Evolutionary conservation across 2,888 invertebrate species (phyloP), one percentile per base, ranked within the genome.

Genomic region (Cryptophagus acutangulus): DNA sequence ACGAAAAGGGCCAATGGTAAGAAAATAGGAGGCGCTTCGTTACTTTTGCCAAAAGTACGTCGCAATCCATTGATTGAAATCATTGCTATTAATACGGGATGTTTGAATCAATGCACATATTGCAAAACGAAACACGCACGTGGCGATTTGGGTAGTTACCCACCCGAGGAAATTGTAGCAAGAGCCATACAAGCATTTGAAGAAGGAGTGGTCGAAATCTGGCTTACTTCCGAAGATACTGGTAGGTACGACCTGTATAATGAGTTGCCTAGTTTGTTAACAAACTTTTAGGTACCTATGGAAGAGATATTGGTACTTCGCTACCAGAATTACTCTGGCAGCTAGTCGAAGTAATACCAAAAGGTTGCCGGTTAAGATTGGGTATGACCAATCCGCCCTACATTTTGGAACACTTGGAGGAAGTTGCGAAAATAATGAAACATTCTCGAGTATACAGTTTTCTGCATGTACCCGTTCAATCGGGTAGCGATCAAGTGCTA

Each of bases 301-400:
- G 99, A 0, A 79, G 89, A 40, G 97, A 97, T 65, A 92, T 97
- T 48, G 93, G 87, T 15, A 81, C 84, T 0, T 87, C 84, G 0
- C 71, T 99, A 29, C 95, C 96, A 0, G 84, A 85, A 63, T 72
- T 99, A 35, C 73, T 99, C 15, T 82, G 87, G 80, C 72, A 79
- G 62, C 71, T 99, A n/a, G 86, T 96, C 0, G 79, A 85, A 38
- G 79, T 82, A 9, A 78, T 86, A 39, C 85, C 86, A 0, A 71
- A 79, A 26, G 82, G 84, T 4, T 87, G 88, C 54, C 78, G 87
- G 67, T 75, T 93, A 59, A 77, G 95, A 33, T 76, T 96, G 17
- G 99, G 97, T 9, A 99, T 97, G 93, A 97, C 96, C 35, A 97
- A 97, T 74, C 97, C 97, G 0, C 97, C 97, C 0, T 99, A 99